Conservation (phyloP, 2,797 vertebrate species). For the Avahi laniger region DNA sequence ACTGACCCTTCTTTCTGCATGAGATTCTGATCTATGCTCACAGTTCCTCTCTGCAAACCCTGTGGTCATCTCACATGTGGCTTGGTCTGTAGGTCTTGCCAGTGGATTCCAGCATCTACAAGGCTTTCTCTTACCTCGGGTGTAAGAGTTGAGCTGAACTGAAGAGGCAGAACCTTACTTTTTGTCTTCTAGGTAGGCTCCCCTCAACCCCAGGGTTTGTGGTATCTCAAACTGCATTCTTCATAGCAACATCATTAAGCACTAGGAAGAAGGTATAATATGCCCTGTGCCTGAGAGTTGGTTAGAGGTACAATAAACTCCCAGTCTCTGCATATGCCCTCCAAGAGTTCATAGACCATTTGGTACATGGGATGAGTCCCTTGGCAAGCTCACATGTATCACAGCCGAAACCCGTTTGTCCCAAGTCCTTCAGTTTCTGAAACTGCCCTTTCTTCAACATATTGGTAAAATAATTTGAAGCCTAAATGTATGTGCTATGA, state of each 20-base stretch:
- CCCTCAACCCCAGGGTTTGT: not conserved
- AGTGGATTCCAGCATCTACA: not conserved
- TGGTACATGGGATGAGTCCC: not conserved
- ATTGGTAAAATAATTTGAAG: not conserved
- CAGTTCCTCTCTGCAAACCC: not conserved
- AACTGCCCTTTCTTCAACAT: not conserved
- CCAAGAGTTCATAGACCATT: not conserved
- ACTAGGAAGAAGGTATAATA: not conserved
- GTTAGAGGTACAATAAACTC: not conserved
- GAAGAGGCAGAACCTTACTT: not conserved
- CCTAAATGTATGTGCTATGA: not conserved
- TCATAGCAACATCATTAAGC: not conserved
- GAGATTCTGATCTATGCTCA: not conserved
- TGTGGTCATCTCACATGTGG: rapidly evolving
- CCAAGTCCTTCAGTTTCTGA: not conserved
- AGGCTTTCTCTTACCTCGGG: not conserved
- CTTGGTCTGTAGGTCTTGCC: not conserved
- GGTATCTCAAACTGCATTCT: not conserved
- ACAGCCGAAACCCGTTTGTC: not conserved
- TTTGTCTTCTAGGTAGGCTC: not conserved
- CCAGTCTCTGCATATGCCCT: not conserved
- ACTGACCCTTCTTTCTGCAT: not conserved
- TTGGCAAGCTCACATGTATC: not conserved
- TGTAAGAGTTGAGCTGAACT: not conserved
- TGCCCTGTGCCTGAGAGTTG: not conserved